Evolutionary conservation across 2,113 vertebrate genomes (phyloP), one percentile per base, ranked within the genome.

Genomic region (Ramphastos sulfuratus): DNA sequence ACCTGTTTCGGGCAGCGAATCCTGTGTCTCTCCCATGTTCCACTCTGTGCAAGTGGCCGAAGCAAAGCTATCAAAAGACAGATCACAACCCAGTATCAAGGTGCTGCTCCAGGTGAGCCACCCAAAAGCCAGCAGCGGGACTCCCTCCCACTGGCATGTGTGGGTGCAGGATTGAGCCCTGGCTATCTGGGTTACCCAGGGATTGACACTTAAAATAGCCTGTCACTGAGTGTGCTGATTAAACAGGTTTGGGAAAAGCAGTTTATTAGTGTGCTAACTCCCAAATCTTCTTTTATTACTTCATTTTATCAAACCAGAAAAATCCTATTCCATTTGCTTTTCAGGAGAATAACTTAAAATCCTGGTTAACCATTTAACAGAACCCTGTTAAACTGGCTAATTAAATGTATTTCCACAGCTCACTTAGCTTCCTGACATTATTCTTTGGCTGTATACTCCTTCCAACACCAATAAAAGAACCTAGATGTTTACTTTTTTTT

Each of bases 401-500:
- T 77, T 93, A 92, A 91, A 86, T 66, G 12, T 15, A 80, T 69
- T 89, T 87, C 72, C 69, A 79, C 71, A 69, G 25, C 67, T 93
- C 35, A 46, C 50, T 96, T 89, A 84, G 79, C 63, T 94, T 94
- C 84, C 86, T 79, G 85, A n/a, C 20, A 72, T 56, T 65, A 85
- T 63, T 95, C 56, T 63, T 35, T 77, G 44, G 65, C 84, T 69
- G 59, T 17, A 63, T 44, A 46, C 65, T 93, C 59, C 48, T 85
- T 93, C 74, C n/a, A 91, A 78, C 23, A 85, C 37, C n/a, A 96
- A 81, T 24, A 69, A 66, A 52, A 52, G 85, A 63, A 10, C 4
- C 21, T 19, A 27, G 55, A 80, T 87, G 31, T 64, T 94, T 82
- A 44, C 31, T 48, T 8, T 37, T 37, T 37, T 78, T n/a, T n/a